Conservation (phyloP, 2,888 invertebrate species). For the Aphidius colemani region DNA sequence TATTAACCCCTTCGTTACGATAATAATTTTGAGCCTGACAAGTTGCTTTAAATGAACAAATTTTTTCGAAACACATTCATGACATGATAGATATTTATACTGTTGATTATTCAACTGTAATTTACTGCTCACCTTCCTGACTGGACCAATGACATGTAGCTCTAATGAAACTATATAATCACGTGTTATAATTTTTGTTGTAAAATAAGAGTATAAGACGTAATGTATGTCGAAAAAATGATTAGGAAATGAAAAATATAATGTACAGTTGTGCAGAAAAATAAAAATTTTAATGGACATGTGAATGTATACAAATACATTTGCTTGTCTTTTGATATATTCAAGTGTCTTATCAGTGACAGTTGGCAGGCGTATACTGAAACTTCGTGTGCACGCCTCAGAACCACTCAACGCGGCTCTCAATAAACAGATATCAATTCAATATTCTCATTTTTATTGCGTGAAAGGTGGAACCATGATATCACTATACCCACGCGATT, state of each 20-base stretch:
- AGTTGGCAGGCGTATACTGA: constrained; percentile 11
- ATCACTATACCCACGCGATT: constrained; percentile 25
- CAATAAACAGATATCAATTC: not conserved
- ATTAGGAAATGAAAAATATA: too few species aligned
- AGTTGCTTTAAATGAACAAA: constrained; percentile 30
- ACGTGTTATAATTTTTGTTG: too few species aligned
- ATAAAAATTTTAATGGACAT: too few species aligned
- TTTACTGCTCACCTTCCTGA: too few species aligned
- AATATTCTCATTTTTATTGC: constrained; percentile 5
- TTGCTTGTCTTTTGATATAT: not conserved
- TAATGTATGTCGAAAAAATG: too few species aligned
- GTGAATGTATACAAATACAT: too few species aligned
- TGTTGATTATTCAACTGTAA: too few species aligned
- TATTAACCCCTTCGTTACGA: constrained; percentile 24
- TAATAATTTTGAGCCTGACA: constrained; percentile 35
- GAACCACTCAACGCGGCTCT: constrained; percentile 2
- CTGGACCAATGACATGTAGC: too few species aligned
- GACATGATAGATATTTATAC: too few species aligned
- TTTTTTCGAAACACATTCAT: constrained; percentile 22
- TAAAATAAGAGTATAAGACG: too few species aligned
- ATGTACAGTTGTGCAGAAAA: too few species aligned
- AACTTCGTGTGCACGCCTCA: not conserved
- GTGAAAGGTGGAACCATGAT: constrained; percentile 4
- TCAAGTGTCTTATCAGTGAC: constrained; percentile 15
- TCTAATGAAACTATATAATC: too few species aligned